A percentile compares a stretch with the other conserved stretches of the same genome.
phyloP scores from a whole-genome alignment of 2,113 vertebrate species.

The Taxidea taxus region DNA sequence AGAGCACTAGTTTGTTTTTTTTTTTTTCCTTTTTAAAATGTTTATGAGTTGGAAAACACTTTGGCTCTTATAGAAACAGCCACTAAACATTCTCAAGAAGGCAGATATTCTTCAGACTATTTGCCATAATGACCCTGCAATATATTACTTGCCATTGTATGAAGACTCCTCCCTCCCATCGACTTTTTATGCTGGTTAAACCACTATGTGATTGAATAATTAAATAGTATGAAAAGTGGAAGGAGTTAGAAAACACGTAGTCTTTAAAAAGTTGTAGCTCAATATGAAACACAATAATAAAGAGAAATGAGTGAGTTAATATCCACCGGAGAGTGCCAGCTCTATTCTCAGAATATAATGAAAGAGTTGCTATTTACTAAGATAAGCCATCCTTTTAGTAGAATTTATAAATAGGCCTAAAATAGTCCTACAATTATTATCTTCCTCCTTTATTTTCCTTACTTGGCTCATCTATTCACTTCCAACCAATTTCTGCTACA shows the following conservation, averaged over 20 bases:
- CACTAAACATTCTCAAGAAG: not conserved
- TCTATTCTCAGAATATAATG: not conserved
- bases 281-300: not conserved
- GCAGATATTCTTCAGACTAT: not conserved
- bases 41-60: constrained; percentile 20
- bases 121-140: not conserved
- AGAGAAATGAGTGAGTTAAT: not conserved
- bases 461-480: not conserved
- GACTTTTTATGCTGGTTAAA: not conserved
- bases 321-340: not conserved
- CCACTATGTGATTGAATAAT: not conserved
- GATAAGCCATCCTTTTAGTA: not conserved
- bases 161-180: not conserved
- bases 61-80: not conserved
- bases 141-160: not conserved
- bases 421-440: not conserved
- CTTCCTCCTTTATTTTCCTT: not conserved
- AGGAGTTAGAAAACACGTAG: not conserved
- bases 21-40: constrained; percentile 24
- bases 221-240: not conserved
- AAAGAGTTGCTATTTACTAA: not conserved
- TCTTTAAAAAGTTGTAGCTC: not conserved
- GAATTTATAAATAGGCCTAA: not conserved
- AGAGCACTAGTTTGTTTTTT: not conserved
- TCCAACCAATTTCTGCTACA: not conserved